A percentile compares a stretch with the other conserved stretches of the same genome.
Evolutionary conservation across 1,140 invertebrate genomes (phyloP).

Genomic region (Calliphora vicina): DNA sequence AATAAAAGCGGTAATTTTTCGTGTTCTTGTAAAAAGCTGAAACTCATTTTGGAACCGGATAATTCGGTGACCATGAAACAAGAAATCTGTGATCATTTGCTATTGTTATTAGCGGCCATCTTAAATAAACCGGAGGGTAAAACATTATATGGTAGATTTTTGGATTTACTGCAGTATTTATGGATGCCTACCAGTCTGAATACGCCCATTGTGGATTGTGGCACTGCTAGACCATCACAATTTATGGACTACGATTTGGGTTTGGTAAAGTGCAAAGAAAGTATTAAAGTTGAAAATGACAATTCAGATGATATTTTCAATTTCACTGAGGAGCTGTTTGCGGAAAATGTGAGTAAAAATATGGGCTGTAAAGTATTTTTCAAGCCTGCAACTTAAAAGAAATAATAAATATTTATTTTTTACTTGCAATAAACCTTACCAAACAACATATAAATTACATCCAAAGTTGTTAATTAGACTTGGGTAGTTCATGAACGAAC

Average conservation of each 20-base stretch:
- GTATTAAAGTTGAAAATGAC: not conserved
- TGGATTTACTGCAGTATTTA: conserved; percentile 49
- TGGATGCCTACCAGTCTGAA: conserved; percentile 56
- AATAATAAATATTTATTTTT: no score
- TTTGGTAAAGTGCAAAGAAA: not conserved
- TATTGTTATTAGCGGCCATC: conserved; percentile 54
- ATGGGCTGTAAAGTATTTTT: not conserved
- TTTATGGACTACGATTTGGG: not conserved
- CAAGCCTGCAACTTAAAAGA: no score
- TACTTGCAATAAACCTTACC: no score
- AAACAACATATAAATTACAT: no score
- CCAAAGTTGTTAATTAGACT: no score
- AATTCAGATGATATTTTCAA: conserved; percentile 53
- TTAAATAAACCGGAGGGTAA: conserved; percentile 54
- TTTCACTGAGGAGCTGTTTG: conserved; percentile 51
- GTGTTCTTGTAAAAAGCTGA: conserved; percentile 56
- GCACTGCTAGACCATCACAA: not conserved
- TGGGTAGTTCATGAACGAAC: no score
- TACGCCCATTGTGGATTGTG: conserved; percentile 46
- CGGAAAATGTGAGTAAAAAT: conserved; percentile 45
- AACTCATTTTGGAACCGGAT: conserved; percentile 59
- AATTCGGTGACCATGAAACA: conserved; percentile 60
- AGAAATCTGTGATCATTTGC: conserved; percentile 59
- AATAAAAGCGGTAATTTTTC: conserved; percentile 47
- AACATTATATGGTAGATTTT: conserved; percentile 51